phyloP scores from a whole-genome alignment of 2,888 invertebrate species.

The Toxonevra muliebris region DNA sequence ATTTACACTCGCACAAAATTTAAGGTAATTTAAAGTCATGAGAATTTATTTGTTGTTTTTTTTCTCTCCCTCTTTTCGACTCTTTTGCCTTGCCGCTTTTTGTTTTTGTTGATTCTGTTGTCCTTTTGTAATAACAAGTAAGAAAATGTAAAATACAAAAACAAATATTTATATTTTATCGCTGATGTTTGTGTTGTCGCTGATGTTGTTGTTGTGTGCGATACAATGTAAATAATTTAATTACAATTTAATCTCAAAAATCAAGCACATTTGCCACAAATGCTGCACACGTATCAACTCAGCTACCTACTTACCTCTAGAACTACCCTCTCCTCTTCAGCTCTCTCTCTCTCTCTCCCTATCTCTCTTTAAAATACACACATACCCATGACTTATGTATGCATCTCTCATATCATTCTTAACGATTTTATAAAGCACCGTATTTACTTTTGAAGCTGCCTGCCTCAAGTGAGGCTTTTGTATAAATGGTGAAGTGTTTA shows the following conservation, averaged over 20 bases:
- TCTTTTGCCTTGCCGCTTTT: neutral
- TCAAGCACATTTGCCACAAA: slow-evolving; percentile 29
- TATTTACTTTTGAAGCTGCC: too few relatives aligned
- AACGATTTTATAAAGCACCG: too few relatives aligned
- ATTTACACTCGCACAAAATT: neutral
- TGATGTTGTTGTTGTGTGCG: slow-evolving; percentile 19
- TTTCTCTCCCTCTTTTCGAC: neutral
- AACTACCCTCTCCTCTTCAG: too few relatives aligned
- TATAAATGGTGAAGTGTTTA: too few relatives aligned
- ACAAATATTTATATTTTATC: slow-evolving; percentile 1
- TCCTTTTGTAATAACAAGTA: too few relatives aligned
- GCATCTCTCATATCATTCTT: too few relatives aligned
- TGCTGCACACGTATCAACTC: neutral
- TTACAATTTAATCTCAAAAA: slow-evolving; percentile 33
- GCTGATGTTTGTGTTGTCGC: neutral
- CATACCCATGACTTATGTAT: too few relatives aligned
- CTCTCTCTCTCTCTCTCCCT: too few relatives aligned
- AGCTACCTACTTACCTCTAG: too few relatives aligned
- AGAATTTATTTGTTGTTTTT: neutral
- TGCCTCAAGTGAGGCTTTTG: too few relatives aligned
- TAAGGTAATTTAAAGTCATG: neutral
- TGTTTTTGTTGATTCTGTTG: too few relatives aligned
- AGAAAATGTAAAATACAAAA: neutral
- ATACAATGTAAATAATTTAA: slow-evolving; percentile 33
- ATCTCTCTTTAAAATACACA: too few relatives aligned